phyloP scores from a whole-genome alignment of 2,113 vertebrate species.

The Bufo bufo region DNA sequence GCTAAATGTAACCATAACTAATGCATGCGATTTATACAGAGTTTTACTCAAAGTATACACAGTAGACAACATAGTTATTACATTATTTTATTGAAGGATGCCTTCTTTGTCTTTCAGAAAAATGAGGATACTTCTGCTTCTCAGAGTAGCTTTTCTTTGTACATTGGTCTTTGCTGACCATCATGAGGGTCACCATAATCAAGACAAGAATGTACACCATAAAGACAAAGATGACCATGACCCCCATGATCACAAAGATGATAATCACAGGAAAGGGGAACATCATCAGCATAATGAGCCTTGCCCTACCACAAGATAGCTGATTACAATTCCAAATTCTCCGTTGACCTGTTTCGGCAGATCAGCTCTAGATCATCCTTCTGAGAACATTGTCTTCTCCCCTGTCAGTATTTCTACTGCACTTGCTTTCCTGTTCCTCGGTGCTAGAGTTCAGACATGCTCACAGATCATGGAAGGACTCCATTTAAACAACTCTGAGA shows the following conservation, averaged over 20 bases:
- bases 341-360: slow-evolving; percentile 72
- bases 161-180: slow-evolving; percentile 41
- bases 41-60: no score
- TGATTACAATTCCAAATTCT: slow-evolving; percentile 73
- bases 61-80: no score
- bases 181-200: background rate
- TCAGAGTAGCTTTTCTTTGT: slow-evolving; percentile 62
- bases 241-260: background rate
- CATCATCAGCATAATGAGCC: background rate
- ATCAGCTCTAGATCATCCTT: slow-evolving; percentile 63
- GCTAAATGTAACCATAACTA: no score
- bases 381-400: slow-evolving; percentile 80
- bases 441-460: slow-evolving; percentile 70
- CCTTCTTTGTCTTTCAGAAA: slow-evolving; percentile 47
- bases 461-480: slow-evolving; percentile 71
- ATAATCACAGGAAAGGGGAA: background rate
- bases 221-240: no score
- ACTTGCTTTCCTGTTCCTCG: no score
- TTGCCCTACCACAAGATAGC: background rate
- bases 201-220: background rate
- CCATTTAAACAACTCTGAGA: slow-evolving; percentile 69
- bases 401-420: slow-evolving; percentile 73
- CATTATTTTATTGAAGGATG: no score
- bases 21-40: no score
- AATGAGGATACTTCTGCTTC: slow-evolving; percentile 68